Percentiles rank a stretch among this genome's conserved stretches.
phyloP scores from a whole-genome alignment of 2,113 vertebrate genomes.

The Syngnathus floridae region DNA sequence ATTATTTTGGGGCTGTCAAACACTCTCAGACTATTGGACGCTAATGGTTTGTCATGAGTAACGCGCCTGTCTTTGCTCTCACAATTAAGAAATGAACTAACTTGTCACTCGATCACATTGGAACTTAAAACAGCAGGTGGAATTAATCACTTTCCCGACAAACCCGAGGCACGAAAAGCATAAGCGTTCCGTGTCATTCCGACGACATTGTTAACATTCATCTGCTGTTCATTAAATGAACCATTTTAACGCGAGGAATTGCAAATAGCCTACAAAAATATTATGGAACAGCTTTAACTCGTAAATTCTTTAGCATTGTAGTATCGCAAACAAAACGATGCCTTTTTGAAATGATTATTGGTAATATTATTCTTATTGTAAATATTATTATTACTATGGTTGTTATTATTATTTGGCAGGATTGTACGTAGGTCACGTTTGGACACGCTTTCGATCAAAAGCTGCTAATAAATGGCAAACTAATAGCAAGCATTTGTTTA shows the following conservation, averaged over 20 bases:
- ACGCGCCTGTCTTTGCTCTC: conserved; percentile 29
- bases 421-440: not conserved
- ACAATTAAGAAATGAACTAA: conserved; percentile 44
- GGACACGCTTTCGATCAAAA: no score
- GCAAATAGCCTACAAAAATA: not conserved
- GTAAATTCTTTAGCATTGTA: not conserved
- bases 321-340: not conserved
- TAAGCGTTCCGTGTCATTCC: not conserved
- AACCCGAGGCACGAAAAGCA: not conserved
- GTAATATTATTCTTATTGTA: not conserved
- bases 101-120: not conserved
- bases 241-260: not conserved
- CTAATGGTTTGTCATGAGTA: conserved; percentile 59
- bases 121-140: not conserved
- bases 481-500: not conserved
- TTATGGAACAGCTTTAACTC: not conserved
- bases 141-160: not conserved
- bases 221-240: not conserved
- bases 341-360: not conserved
- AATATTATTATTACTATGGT: not conserved
- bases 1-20: conserved; percentile 58
- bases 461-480: not conserved
- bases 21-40: conserved; percentile 41
- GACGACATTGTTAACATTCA: not conserved
- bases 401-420: not conserved